Evolutionary conservation across 2,113 vertebrate species (phyloP), one percentile per base, ranked within the genome.

Genomic region (Picathartes gymnocephalus): DNA sequence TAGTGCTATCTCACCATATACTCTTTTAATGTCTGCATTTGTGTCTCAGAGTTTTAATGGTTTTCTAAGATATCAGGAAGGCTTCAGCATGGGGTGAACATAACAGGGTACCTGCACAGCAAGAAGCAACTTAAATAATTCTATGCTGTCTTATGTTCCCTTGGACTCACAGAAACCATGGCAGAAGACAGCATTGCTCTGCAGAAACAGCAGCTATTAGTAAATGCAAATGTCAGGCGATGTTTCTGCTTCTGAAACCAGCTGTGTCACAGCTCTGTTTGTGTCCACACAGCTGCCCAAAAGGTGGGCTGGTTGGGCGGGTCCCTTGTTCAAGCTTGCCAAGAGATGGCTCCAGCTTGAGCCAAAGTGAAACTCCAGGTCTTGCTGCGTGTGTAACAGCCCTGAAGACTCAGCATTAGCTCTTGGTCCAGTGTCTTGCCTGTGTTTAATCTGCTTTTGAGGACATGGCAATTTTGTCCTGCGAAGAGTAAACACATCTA

Each of bases 331-430:
- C 0, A 0, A 21, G 23, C 42, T 6, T 23, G 37, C 12, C 12
- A 51, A 60, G 31, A 65, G 40, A 45, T 0, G 2, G n/a, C 24
- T 73, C 13, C 0, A 2, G 13, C 37, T 86, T 0, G 0, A 58
- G 35, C 9, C 31, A 54, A 42, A 81, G 23, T 10, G 27, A 44
- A 62, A 42, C 18, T 87, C 40, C 18, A 68, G 24, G 7, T 51
- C 44, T n/a, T 62, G 3, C 14, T 66, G 60, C 57, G 11, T 24
- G 12, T 77, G 6, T 17, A 58, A 58, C 4, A 87, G 21, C 11
- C 20, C 39, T 22, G 47, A 62, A 24, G 28, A 20, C 15, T 79
- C 13, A 54, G 6, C 15, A 60, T 31, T 5, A 72, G 13, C 51
- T 66, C 64, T 53, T 80, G 48, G 11, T 9, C 11, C 22, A 47